Evolutionary conservation across 1,140 invertebrate genomes (phyloP).

Genomic region (Drosophila tani): DNA sequence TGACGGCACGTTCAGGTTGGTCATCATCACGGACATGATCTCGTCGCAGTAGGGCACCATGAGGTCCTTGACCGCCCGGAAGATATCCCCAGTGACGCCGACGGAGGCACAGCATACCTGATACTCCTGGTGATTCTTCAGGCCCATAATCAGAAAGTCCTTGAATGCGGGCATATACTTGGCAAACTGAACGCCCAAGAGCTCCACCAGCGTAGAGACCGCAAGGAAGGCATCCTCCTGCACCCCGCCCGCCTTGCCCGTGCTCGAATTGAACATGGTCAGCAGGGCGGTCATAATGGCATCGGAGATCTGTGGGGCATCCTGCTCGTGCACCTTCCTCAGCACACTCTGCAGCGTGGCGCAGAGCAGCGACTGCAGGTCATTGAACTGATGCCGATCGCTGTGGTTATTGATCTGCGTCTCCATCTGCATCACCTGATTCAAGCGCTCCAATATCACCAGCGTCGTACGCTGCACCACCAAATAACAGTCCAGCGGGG

Average conservation of each 20-base stretch:
- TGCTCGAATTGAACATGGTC: slow-evolving; percentile 96
- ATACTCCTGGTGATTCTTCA: slow-evolving; percentile 97
- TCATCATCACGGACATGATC: slow-evolving; percentile 95
- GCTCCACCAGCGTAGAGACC: slow-evolving; percentile 97
- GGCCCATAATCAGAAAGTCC: slow-evolving; percentile 93
- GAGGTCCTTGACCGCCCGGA: slow-evolving; percentile 92
- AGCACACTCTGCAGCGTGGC: slow-evolving; percentile 97
- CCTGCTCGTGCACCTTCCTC: slow-evolving; percentile 95
- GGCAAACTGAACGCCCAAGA: slow-evolving; percentile 94
- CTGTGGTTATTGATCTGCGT: slow-evolving; percentile 93
- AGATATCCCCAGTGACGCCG: slow-evolving; percentile 97
- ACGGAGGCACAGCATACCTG: slow-evolving; percentile 97
- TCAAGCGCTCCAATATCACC: slow-evolving; percentile 96
- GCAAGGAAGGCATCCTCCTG: slow-evolving; percentile 99
- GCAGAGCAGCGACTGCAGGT: slow-evolving; percentile 98
- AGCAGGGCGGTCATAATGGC: slow-evolving; percentile 97
- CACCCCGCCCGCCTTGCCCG: slow-evolving; percentile 96
- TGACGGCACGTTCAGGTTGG: slow-evolving; percentile 94
- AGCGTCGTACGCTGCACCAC: slow-evolving; percentile 98
- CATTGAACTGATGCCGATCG: slow-evolving; percentile 97
- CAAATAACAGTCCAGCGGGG: slow-evolving; percentile 98
- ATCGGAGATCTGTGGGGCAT: slow-evolving; percentile 98
- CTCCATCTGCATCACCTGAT: slow-evolving; percentile 97
- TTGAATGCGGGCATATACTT: slow-evolving; percentile 99
- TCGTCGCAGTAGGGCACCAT: slow-evolving; percentile 97